A percentile compares a stretch with the other conserved stretches of the same genome.
Conservation (phyloP, 2,113 vertebrate genomes). For the Gallinago media region DNA sequence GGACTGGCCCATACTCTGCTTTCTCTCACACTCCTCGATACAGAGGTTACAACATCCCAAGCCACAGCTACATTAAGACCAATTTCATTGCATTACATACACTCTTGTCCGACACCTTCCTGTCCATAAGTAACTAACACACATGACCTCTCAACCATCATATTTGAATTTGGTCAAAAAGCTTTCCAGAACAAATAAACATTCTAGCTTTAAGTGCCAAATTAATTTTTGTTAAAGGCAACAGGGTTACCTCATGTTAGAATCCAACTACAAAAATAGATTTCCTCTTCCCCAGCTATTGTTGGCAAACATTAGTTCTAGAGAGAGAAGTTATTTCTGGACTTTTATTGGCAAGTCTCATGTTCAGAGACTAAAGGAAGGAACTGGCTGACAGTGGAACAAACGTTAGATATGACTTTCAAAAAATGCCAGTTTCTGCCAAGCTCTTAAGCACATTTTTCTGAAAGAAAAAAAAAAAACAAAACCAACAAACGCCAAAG, state of each 20-base stretch:
- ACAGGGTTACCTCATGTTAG: background rate
- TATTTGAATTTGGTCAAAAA: background rate
- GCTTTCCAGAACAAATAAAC: background rate
- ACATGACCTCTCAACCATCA: background rate
- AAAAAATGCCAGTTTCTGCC: conserved; percentile 6
- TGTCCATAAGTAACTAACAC: background rate
- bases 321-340: conserved; percentile 36
- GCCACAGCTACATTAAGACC: background rate
- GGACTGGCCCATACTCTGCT: background rate
- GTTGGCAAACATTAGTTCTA: conserved; percentile 42
- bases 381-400: background rate
- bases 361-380: conserved; percentile 28
- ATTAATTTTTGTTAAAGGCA: background rate
- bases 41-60: background rate
- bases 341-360: conserved; percentile 24
- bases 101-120: background rate
- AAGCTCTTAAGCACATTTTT: background rate
- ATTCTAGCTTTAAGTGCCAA: background rate
- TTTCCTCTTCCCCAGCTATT: conserved; percentile 30
- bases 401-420: background rate
- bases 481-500: background rate
- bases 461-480: background rate
- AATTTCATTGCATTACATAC: background rate
- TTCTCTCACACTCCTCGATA: background rate
- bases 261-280: conserved; percentile 22